Conservation (phyloP, 1,140 invertebrate species). For the Plutomurus gul region DNA sequence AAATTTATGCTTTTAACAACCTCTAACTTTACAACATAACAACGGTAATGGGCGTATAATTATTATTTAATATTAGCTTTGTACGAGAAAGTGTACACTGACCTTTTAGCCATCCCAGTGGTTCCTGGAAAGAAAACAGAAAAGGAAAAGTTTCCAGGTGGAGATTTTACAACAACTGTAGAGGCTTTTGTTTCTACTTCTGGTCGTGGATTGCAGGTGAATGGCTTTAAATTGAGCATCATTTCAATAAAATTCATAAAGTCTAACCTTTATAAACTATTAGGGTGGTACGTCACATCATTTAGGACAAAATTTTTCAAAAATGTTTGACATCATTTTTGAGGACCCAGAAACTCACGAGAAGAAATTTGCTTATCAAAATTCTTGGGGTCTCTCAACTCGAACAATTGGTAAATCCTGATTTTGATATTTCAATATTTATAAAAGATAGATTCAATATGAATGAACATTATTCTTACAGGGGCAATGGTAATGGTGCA, state of each 20-base stretch:
- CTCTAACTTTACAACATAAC: no score
- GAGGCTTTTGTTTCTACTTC: slow-evolving; percentile 94
- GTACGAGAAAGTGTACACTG: slow-evolving; percentile 87
- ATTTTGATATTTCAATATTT: neutral
- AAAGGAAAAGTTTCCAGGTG: slow-evolving; percentile 99
- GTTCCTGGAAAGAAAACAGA: slow-evolving; percentile 94
- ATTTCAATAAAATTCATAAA: neutral
- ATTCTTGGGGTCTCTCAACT: slow-evolving; percentile 98
- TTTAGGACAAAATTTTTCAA: slow-evolving; percentile 98
- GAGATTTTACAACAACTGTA: slow-evolving; percentile 95
- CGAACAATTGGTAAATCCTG: slow-evolving; percentile 78
- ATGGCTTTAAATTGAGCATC: neutral
- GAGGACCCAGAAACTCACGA: slow-evolving; percentile 90
- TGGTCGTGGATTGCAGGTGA: slow-evolving; percentile 87
- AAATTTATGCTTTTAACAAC: slow-evolving; percentile 32
- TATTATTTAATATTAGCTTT: slow-evolving; percentile 61
- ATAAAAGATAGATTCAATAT: no score
- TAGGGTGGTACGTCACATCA: slow-evolving; percentile 96
- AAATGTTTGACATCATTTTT: slow-evolving; percentile 97
- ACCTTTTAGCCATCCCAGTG: slow-evolving; percentile 93
- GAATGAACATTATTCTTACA: slow-evolving; percentile 56
- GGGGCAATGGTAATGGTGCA: slow-evolving; percentile 96
- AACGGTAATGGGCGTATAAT: slow-evolving; percentile 2
- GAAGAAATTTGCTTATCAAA: slow-evolving; percentile 89
- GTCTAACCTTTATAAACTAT: slow-evolving; percentile 26